Conservation (phyloP, 2,113 vertebrate species). For the Nothocercus julius region DNA sequence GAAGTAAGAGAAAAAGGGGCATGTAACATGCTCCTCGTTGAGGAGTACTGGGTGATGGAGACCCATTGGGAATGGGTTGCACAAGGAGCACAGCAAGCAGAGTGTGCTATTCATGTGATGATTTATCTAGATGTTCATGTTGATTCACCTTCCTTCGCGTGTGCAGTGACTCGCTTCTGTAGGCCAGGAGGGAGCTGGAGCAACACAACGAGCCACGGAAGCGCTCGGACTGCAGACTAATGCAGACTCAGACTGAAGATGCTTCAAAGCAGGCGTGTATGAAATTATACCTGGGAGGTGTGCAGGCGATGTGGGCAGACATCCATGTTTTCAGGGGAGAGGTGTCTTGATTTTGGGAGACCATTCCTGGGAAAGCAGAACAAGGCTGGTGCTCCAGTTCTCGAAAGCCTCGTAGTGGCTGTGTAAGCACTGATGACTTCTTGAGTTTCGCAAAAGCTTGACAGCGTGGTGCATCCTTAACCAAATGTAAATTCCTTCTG, state of each 20-base stretch:
- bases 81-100: background rate
- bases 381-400: background rate
- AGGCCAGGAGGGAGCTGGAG: too few relatives aligned
- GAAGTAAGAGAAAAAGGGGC: background rate
- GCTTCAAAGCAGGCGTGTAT: too few relatives aligned
- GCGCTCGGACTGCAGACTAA: too few relatives aligned
- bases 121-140: background rate
- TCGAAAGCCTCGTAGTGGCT: background rate
- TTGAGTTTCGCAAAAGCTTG: background rate
- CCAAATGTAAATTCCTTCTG: background rate
- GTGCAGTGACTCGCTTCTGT: background rate
- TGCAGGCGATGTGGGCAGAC: too few relatives aligned
- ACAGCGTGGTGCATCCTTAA: background rate
- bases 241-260: too few relatives aligned
- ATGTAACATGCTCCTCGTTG: background rate
- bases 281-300: too few relatives aligned
- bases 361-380: background rate
- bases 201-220: too few relatives aligned
- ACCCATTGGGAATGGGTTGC: background rate
- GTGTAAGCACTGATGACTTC: background rate
- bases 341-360: background rate
- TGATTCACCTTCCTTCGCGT: background rate
- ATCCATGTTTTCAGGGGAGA: too few relatives aligned
- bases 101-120: background rate
- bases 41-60: background rate